Evolutionary conservation across 2,113 vertebrate species (phyloP).

Genomic region (Callopanchax toddi): DNA sequence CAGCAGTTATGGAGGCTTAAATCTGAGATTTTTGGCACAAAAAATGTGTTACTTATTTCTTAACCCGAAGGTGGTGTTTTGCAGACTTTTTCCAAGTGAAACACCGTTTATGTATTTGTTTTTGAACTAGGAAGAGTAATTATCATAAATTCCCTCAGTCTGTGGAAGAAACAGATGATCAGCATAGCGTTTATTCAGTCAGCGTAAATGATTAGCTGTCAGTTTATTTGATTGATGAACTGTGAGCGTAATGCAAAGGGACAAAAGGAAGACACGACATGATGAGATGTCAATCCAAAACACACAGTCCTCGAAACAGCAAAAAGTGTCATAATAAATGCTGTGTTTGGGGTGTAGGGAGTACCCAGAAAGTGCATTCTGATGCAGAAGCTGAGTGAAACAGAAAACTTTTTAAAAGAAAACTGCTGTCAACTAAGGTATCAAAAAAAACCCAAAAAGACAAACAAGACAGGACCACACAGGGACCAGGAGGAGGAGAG

Average conservation of each 20-base stretch:
- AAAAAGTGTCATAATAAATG: background rate
- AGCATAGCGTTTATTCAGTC: too few relatives aligned
- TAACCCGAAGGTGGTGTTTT: background rate
- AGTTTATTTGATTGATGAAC: constrained; percentile 31
- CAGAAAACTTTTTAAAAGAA: too few relatives aligned
- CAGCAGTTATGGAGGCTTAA: too few relatives aligned
- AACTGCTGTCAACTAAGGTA: too few relatives aligned
- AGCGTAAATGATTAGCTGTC: constrained; percentile 40
- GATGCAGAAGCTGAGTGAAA: too few relatives aligned
- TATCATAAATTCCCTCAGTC: constrained; percentile 39
- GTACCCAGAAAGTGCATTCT: too few relatives aligned
- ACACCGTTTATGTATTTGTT: background rate
- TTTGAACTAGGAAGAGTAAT: background rate
- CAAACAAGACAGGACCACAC: too few relatives aligned
- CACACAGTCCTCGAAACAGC: background rate
- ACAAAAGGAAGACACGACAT: constrained; percentile 12
- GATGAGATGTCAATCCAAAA: background rate
- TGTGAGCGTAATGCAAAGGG: background rate
- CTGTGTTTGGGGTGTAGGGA: background rate
- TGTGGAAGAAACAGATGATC: constrained; percentile 50
- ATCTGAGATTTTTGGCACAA: too few relatives aligned
- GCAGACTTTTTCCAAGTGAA: background rate
- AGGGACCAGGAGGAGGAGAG: too few relatives aligned
- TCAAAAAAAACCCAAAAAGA: too few relatives aligned
- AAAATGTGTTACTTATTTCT: too few relatives aligned